Conservation (phyloP, 2,113 vertebrate genomes). For the Ptychochromis oligacanthus region DNA sequence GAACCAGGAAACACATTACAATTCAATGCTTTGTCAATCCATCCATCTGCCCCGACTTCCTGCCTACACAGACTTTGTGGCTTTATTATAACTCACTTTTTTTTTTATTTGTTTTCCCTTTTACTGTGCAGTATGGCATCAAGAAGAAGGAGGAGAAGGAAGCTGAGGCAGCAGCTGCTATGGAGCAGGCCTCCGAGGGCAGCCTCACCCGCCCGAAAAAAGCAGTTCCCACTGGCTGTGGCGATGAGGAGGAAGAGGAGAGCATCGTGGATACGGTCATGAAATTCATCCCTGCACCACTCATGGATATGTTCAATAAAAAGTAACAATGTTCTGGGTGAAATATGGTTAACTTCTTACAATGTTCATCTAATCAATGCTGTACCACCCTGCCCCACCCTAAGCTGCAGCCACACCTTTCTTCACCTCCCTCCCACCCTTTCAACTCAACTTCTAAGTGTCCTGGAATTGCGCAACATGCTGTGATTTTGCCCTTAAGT, state of each 20-base stretch:
- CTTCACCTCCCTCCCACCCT: slow-evolving; percentile 15
- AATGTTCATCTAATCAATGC: slow-evolving; percentile 48
- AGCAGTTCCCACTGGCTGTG: slow-evolving; percentile 83
- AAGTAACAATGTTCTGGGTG: slow-evolving; percentile 80
- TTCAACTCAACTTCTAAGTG: slow-evolving; percentile 40
- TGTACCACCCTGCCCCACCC: slow-evolving; percentile 23
- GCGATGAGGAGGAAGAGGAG: slow-evolving; percentile 89
- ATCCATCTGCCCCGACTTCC: not conserved
- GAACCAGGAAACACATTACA: not conserved
- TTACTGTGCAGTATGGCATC: slow-evolving; percentile 88
- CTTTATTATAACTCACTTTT: not conserved
- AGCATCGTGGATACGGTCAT: slow-evolving; percentile 98
- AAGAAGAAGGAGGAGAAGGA: slow-evolving; percentile 99
- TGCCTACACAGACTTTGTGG: not conserved
- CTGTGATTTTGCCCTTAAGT: slow-evolving; percentile 52
- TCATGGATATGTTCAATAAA: slow-evolving; percentile 99
- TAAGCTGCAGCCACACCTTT: slow-evolving; percentile 38
- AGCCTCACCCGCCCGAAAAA: slow-evolving; percentile 96
- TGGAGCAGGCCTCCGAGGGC: slow-evolving; percentile 94
- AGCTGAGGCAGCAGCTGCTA: slow-evolving; percentile 91
- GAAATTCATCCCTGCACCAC: slow-evolving; percentile 95
- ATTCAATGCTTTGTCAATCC: not conserved
- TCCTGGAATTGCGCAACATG: slow-evolving; percentile 38
- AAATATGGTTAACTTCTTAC: slow-evolving; percentile 34
- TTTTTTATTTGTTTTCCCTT: not conserved